Evolutionary conservation across 2,797 vertebrate genomes (phyloP), one percentile per base, ranked within the genome.

Genomic region (Parotocinclus haroldoi): DNA sequence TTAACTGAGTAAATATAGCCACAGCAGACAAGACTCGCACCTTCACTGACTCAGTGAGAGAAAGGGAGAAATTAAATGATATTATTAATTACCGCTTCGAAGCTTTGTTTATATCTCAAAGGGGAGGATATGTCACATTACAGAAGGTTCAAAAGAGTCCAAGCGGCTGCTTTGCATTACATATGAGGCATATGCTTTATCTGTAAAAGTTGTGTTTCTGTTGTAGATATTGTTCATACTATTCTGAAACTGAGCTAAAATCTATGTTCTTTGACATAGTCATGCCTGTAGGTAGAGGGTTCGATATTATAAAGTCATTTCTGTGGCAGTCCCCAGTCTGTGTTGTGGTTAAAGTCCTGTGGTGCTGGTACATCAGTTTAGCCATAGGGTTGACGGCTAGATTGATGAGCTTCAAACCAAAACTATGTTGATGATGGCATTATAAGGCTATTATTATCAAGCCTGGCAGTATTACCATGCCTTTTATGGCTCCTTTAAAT

Each of bases 1-100:
- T 73, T 83, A 73, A 71, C 65, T 58, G 73, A 65, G 82, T 88
- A 90, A 87, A 89, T 89, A 86, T 89, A 91, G 86, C 83, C 55
- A 57, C 79, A 76, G 71, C 79, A 54, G 39, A 66, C 76, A 75
- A 66, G 73, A 55, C 66, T 51, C 18, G 58, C 66, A 74, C 73
- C 79, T 74, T 73, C 72, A 49, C 58, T 76, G 68, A 58, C 75
- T 62, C 45, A 58, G 64, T 74, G 39, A 42, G 68, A 53, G 39
- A 42, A 38, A 42, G 45, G 57, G 79, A 78, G 69, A 19, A 75
- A 72, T 73, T 71, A 69, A 74, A 67, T 76, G 80, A 77, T 81
- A 81, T 77, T 81, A 81, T 82, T 78, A 87, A 85, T 84, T 81
- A 68, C 75, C 83, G 42, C 75, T 81, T 74, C 76, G 80, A 81